phyloP scores from a whole-genome alignment of 2,113 vertebrate genomes.

The Lanius ludovicianus region DNA sequence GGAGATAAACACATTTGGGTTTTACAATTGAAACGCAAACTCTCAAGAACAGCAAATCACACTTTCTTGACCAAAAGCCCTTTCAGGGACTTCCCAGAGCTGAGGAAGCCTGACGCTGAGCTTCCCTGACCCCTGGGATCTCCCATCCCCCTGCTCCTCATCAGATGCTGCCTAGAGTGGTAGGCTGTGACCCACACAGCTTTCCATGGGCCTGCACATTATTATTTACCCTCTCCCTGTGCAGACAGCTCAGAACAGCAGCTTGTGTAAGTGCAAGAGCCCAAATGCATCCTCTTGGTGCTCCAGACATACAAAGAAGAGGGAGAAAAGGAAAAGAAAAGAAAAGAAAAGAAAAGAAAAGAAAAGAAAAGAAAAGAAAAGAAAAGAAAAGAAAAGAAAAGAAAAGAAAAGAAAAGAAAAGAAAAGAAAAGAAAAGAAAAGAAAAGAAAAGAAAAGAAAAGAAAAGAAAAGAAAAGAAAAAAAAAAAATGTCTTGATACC shows the following conservation, averaged over 20 bases:
- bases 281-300: neutral
- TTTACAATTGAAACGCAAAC: neutral
- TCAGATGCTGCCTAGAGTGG: neutral
- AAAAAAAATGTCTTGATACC: neutral
- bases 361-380: neutral
- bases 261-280: neutral
- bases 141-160: fast-evolving
- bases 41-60: neutral
- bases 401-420: neutral
- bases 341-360: neutral
- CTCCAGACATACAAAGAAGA: neutral
- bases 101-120: neutral
- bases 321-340: neutral
- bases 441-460: neutral
- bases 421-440: neutral
- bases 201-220: neutral
- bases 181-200: neutral
- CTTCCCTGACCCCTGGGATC: neutral
- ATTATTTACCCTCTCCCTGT: neutral
- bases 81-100: neutral
- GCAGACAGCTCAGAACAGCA: neutral
- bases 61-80: neutral
- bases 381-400: too few relatives aligned
- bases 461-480: too few relatives aligned
- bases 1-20: neutral